phyloP scores from a whole-genome alignment of 2,113 vertebrate genomes.

The Notothenia coriiceps region DNA sequence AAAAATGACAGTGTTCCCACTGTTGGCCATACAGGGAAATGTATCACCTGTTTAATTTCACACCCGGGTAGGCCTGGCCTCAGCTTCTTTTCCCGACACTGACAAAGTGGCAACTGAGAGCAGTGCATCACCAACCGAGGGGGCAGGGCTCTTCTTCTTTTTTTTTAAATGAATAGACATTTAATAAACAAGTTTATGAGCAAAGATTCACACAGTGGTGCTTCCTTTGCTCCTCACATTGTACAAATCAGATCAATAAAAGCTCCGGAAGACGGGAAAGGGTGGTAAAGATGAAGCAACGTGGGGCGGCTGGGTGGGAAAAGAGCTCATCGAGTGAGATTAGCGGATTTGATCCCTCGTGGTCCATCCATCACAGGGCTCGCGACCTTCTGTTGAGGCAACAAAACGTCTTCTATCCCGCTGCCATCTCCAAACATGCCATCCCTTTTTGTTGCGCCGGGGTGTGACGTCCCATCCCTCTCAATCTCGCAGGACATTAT shows the following conservation, averaged over 20 bases:
- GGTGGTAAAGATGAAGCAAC: slow-evolving; percentile 7
- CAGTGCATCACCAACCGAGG: slow-evolving; percentile 71
- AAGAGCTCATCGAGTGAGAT: slow-evolving; percentile 43
- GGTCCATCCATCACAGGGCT: slow-evolving; percentile 55
- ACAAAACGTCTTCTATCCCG: slow-evolving; percentile 42
- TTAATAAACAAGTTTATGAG: slow-evolving; percentile 81
- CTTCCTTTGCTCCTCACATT: slow-evolving; percentile 12
- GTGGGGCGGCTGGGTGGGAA: slow-evolving; percentile 8
- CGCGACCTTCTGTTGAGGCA: slow-evolving; percentile 55
- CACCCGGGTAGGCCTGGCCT: slow-evolving; percentile 78
- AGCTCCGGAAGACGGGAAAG: slow-evolving; percentile 23
- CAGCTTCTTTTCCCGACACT: slow-evolving; percentile 78
- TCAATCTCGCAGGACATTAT: slow-evolving; percentile 65
- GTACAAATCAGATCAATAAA: slow-evolving; percentile 24
- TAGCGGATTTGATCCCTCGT: slow-evolving; percentile 39
- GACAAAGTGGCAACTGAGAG: slow-evolving; percentile 77
- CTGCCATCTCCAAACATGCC: slow-evolving; percentile 23
- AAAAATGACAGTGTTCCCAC: slow-evolving; percentile 82
- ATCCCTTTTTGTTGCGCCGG: slow-evolving; percentile 8
- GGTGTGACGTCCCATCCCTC: slow-evolving; percentile 47
- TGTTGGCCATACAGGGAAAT: slow-evolving; percentile 79
- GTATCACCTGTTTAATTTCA: slow-evolving; percentile 89
- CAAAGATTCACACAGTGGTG: slow-evolving; percentile 52
- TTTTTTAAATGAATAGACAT: slow-evolving; percentile 79
- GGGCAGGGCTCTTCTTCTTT: slow-evolving; percentile 41